Percentiles rank a stretch among this genome's conserved stretches.
Conservation (phyloP, 2,113 vertebrate species). For the Lophius piscatorius region DNA sequence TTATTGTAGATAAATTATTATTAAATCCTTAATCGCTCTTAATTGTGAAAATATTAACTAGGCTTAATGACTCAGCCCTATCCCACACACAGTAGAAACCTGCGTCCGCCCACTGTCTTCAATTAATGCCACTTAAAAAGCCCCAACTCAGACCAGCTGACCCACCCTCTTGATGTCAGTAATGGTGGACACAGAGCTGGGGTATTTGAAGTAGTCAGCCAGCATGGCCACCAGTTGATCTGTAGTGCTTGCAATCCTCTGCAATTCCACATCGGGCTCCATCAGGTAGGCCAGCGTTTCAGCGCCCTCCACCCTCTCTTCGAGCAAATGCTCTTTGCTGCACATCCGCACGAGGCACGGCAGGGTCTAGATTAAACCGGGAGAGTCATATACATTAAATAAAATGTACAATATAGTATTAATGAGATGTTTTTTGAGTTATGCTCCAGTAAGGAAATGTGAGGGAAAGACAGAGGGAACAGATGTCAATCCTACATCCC, state of each 20-base stretch:
- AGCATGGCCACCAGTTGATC: constrained; percentile 97
- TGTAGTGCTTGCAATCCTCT: constrained; percentile 95
- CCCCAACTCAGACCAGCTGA: not conserved
- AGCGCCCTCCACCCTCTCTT: constrained; percentile 96
- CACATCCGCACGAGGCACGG: constrained; percentile 98
- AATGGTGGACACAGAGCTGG: constrained; percentile 98
- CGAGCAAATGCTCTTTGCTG: constrained; percentile 94
- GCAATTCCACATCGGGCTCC: constrained; percentile 96
- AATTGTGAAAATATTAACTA: no score
- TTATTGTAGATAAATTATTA: no score
- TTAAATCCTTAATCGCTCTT: no score
- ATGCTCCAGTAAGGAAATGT: no score
- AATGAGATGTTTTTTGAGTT: no score
- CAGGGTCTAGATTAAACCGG: constrained; percentile 87
- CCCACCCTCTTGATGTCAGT: constrained; percentile 98
- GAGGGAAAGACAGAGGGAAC: no score
- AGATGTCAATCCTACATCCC: no score
- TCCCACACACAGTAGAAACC: no score
- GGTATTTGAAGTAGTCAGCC: constrained; percentile 99
- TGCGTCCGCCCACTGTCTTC: no score
- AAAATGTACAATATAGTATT: no score
- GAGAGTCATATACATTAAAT: no score
- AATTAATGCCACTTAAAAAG: not conserved
- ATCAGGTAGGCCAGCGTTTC: constrained; percentile 97
- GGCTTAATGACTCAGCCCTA: no score